Conservation (phyloP, 1,140 invertebrate genomes). For the Chironomus tepperi region DNA sequence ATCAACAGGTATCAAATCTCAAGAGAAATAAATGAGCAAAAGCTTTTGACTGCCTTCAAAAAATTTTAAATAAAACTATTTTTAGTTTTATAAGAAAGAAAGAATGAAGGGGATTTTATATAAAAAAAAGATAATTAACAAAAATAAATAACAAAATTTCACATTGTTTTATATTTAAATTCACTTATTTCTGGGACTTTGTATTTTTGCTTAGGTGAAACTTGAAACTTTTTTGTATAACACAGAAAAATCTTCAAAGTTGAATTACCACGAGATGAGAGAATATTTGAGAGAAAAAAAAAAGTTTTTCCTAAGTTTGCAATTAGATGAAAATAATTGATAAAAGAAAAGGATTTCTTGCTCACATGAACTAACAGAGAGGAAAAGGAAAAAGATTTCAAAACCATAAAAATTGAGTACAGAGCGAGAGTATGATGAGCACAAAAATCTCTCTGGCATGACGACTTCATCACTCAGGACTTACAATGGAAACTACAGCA, state of each 20-base stretch:
- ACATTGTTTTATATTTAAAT: neutral
- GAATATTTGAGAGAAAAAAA: neutral
- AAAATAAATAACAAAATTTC: neutral
- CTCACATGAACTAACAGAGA: neutral
- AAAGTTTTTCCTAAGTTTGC: neutral
- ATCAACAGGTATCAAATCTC: neutral
- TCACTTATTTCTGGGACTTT: neutral
- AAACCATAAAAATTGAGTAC: neutral
- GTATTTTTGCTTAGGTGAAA: neutral
- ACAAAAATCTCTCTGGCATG: neutral
- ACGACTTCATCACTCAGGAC: slow-evolving; percentile 12
- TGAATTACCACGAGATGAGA: neutral
- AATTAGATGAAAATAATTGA: neutral
- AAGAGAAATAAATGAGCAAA: neutral
- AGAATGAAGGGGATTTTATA: neutral
- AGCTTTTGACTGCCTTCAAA: neutral
- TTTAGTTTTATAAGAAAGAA: slow-evolving; percentile 9
- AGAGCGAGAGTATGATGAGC: neutral
- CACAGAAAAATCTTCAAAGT: neutral
- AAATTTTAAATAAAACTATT: neutral
- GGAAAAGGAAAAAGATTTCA: too few species aligned
- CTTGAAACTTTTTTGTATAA: neutral
- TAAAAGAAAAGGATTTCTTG: neutral
- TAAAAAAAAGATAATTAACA: neutral
- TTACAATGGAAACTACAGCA: neutral